phyloP scores from a whole-genome alignment of 1,140 invertebrate species.

The Pantala flavescens region DNA sequence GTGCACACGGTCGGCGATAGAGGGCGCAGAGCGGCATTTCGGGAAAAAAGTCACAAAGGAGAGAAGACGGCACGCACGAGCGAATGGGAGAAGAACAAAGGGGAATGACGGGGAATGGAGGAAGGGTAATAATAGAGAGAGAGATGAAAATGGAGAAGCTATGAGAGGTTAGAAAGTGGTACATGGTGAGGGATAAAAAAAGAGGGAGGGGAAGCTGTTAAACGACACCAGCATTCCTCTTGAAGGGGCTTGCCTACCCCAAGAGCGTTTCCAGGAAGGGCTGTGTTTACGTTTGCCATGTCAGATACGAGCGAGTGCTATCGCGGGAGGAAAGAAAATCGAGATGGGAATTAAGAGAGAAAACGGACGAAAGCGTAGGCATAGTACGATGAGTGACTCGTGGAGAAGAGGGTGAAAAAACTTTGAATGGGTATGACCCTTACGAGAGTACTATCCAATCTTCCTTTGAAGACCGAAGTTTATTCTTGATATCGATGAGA shows the following conservation, averaged over 20 bases:
- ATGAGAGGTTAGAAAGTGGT: neutral
- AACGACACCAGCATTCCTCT: neutral
- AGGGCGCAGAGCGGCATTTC: too few relatives aligned
- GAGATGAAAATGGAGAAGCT: too few relatives aligned
- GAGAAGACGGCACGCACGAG: too few relatives aligned
- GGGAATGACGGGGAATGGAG: too few relatives aligned
- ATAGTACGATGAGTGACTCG: neutral
- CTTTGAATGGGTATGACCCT: too few relatives aligned
- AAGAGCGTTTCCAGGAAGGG: slow-evolving; percentile 3
- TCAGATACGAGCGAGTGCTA: neutral
- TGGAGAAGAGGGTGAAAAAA: neutral
- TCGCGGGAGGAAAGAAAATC: neutral
- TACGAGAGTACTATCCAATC: too few relatives aligned
- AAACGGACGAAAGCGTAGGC: neutral
- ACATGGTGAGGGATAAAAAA: neutral
- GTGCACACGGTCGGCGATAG: too few relatives aligned
- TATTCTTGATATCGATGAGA: too few relatives aligned
- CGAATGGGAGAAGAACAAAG: too few relatives aligned
- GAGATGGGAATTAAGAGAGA: neutral
- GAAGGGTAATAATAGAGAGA: too few relatives aligned
- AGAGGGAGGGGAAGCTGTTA: neutral
- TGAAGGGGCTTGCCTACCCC: neutral
- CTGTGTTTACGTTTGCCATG: neutral
- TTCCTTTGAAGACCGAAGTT: too few relatives aligned
- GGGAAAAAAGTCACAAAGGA: too few relatives aligned